Evolutionary conservation across 2,888 invertebrate species (phyloP).

Genomic region (Aleiodes leptofemur): DNA sequence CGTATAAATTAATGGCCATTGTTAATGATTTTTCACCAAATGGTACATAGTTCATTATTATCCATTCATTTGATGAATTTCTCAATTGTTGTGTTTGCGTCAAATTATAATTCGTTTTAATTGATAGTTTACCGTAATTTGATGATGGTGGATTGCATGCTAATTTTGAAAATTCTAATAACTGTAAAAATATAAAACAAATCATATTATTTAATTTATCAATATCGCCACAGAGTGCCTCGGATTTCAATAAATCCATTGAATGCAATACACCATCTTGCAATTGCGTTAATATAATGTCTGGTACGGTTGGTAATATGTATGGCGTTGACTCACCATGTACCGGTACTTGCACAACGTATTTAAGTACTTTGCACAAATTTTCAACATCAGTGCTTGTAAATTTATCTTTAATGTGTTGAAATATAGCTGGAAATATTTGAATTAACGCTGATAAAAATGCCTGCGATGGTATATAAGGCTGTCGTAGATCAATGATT

Average conservation of each 20-base stretch:
- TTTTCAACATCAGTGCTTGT: constrained; percentile 85
- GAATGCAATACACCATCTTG: constrained; percentile 92
- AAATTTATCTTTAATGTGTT: constrained; percentile 87
- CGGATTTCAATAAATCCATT: constrained; percentile 91
- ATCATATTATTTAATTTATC: constrained; percentile 81
- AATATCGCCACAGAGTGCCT: constrained; percentile 78
- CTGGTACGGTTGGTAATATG: constrained; percentile 87
- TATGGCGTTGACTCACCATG: constrained; percentile 88
- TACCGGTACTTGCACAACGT: constrained; percentile 87
- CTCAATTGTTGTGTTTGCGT: constrained; percentile 73
- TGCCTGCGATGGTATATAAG: constrained; percentile 93
- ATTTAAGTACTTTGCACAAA: constrained; percentile 86
- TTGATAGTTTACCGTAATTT: constrained; percentile 77
- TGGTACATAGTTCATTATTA: constrained; percentile 89
- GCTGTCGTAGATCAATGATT: constrained; percentile 72
- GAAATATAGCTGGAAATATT: constrained; percentile 96
- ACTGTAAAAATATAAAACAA: constrained; percentile 82
- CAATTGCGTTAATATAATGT: constrained; percentile 87
- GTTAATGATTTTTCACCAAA: constrained; percentile 89
- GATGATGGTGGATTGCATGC: constrained; percentile 81
- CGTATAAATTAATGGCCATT: constrained; percentile 85
- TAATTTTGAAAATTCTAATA: constrained; percentile 82
- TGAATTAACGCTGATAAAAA: constrained; percentile 96
- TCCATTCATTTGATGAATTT: constrained; percentile 80
- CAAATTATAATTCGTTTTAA: constrained; percentile 68